These are phyloP conservation scores for Gavialis gangeticus DNA, from an alignment of 2,113 vertebrate genomes.

Conservation along the genomic window DNA sequence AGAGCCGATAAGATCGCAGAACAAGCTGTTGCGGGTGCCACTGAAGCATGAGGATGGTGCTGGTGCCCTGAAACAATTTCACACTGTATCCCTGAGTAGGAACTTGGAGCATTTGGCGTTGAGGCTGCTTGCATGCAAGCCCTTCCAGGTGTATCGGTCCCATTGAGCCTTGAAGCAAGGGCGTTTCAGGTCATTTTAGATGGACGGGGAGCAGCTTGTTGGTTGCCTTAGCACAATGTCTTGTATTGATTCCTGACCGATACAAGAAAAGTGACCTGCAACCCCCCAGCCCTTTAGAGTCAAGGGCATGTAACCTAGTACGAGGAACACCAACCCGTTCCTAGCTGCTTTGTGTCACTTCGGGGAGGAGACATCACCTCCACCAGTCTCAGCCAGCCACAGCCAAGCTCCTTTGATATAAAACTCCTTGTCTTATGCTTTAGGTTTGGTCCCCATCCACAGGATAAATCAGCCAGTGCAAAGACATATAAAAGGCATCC, in stretches of 20 bases:
- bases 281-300: background rate
- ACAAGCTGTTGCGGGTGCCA: background rate
- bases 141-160: background rate
- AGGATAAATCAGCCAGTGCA: background rate
- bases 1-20: background rate
- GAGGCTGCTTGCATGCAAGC: background rate
- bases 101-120: background rate
- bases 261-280: background rate
- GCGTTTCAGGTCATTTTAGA: background rate
- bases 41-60: background rate
- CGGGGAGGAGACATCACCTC: background rate
- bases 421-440: background rate
- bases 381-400: background rate
- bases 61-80: background rate
- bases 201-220: background rate
- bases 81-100: background rate
- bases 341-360: background rate
- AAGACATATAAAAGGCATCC: background rate
- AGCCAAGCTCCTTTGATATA: background rate
- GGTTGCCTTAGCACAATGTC: background rate
- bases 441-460: background rate
- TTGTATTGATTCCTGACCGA: background rate
- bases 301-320: background rate
- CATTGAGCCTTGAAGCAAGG: background rate
- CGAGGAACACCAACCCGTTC: background rate